phyloP scores from a whole-genome alignment of 2,797 vertebrate genomes.

The Dallia pectoralis region DNA sequence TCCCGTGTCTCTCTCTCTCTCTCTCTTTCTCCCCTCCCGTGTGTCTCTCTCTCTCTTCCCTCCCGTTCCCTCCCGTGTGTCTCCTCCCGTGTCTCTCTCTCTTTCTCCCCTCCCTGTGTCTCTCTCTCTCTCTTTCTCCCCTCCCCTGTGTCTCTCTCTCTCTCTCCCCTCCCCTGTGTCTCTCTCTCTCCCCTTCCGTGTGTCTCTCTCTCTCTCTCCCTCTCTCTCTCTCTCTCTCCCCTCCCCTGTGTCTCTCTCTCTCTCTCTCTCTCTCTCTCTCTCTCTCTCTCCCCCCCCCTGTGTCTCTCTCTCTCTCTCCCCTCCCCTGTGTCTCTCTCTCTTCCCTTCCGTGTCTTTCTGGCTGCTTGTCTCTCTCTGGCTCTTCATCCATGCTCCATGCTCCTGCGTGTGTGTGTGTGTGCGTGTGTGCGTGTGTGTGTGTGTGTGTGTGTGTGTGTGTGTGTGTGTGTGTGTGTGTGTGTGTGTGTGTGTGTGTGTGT shows the following conservation, averaged over 20 bases:
- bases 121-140: constrained; percentile 32
- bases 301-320: constrained; percentile 22
- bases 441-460: too few relatives aligned
- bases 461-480: too few relatives aligned
- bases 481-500: too few relatives aligned
- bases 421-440: constrained; percentile 25
- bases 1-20: too few relatives aligned
- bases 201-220: too few relatives aligned
- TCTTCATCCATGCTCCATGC: constrained; percentile 32
- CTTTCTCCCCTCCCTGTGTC: too few relatives aligned
- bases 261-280: constrained; percentile 23
- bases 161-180: too few relatives aligned
- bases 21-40: constrained; percentile 26
- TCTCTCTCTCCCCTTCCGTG: too few relatives aligned
- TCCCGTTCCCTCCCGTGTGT: too few relatives aligned
- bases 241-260: too few relatives aligned
- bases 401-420: constrained; percentile 25
- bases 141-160: too few relatives aligned
- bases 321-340: constrained; percentile 20
- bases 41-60: constrained; percentile 29
- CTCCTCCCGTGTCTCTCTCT: constrained; percentile 36
- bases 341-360: constrained; percentile 65
- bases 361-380: constrained; percentile 26
- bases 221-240: too few relatives aligned
- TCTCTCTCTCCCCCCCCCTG: constrained; percentile 35